Conservation (phyloP, 2,888 invertebrate species). For the Crossocerus cetratus region DNA sequence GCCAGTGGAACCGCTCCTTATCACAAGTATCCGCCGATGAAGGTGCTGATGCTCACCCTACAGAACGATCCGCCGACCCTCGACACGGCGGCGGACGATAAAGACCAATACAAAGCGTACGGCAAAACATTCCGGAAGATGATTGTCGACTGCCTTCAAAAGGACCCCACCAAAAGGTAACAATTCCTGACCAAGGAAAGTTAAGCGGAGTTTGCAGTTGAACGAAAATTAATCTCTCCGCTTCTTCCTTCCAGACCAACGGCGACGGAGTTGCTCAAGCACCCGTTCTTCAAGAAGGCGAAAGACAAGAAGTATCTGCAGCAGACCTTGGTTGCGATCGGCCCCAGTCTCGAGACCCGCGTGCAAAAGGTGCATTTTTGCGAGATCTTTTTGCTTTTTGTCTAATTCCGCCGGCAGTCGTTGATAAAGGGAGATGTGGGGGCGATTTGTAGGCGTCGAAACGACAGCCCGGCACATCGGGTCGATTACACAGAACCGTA, state of each 20-base stretch:
- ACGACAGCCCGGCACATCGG: conserved; percentile 89
- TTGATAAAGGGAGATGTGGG: no score
- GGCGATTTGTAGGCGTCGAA: conserved; percentile 80
- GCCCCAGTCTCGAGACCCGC: conserved; percentile 92
- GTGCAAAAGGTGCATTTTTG: conserved; percentile 86
- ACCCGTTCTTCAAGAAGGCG: conserved; percentile 98
- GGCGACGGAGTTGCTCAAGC: conserved; percentile 96
- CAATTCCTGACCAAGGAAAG: background rate
- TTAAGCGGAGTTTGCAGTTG: background rate
- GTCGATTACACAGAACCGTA: conserved; percentile 90
- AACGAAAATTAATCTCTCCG: background rate
- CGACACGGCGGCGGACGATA: conserved; percentile 96
- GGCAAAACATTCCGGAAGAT: conserved; percentile 98
- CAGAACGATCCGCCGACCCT: conserved; percentile 98
- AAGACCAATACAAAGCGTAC: conserved; percentile 98
- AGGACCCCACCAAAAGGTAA: conserved; percentile 92
- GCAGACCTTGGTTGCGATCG: conserved; percentile 89
- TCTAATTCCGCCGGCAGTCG: no score
- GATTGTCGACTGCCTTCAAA: conserved; percentile 97
- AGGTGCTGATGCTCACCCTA: conserved; percentile 97
- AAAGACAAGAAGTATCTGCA: conserved; percentile 94
- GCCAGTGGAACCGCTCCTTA: conserved; percentile 99
- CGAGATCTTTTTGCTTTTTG: background rate
- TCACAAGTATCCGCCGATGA: conserved; percentile 99
- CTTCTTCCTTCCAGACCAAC: conserved; percentile 83